Conservation (phyloP, 2,113 vertebrate species). For the Girardinichthys multiradiatus region DNA sequence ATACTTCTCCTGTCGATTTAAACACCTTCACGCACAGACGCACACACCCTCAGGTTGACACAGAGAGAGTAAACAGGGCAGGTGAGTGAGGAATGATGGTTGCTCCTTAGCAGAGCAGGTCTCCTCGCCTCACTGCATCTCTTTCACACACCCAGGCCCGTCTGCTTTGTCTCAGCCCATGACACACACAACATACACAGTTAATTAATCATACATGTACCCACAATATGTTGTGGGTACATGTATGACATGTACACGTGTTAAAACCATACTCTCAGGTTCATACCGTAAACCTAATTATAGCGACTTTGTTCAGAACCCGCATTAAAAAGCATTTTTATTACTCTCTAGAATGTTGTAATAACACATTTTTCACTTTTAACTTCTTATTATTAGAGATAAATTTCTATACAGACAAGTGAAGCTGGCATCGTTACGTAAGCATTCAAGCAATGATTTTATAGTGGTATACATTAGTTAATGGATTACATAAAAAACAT, state of each 20-base stretch:
- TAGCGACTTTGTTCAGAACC: constrained; percentile 1
- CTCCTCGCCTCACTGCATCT: constrained; percentile 77
- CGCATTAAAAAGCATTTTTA: constrained; percentile 4
- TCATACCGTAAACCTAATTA: constrained; percentile 14
- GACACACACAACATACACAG: constrained; percentile 47
- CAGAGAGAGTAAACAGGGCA: constrained; percentile 79
- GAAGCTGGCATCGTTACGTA: background rate
- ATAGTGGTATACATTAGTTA: background rate
- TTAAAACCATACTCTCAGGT: constrained; percentile 38
- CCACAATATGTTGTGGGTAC: constrained; percentile 60
- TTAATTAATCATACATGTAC: constrained; percentile 75
- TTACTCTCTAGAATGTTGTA: background rate
- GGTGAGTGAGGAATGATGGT: constrained; percentile 81
- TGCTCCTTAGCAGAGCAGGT: constrained; percentile 75
- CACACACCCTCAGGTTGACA: constrained; percentile 65
- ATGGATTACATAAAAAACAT: background rate
- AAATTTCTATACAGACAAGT: background rate
- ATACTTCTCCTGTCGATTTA: constrained; percentile 40
- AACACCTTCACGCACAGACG: constrained; percentile 14
- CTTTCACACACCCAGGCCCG: constrained; percentile 78
- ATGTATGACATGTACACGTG: constrained; percentile 39
- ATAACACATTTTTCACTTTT: background rate
- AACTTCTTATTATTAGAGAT: background rate
- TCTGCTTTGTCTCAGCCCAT: constrained; percentile 77
- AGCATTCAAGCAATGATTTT: background rate